Base-by-base conservation (phyloP, 2,888 invertebrate species). In the Psylliodes chrysocephalus region DNA sequence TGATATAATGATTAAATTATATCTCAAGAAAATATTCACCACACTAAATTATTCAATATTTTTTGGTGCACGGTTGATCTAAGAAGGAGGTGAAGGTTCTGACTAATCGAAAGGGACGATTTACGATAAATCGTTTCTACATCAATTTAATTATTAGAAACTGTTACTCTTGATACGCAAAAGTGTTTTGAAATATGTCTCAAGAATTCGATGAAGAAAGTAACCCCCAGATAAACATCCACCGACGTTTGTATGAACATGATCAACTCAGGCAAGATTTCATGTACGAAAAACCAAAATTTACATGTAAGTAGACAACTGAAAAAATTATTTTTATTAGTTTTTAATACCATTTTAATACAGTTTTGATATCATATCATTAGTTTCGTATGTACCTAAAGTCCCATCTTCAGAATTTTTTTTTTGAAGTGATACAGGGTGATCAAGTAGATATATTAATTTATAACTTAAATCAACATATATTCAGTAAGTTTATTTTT, bases 41-140 rank as follows among this genome's bases (percentile, higher is more conserved):
- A 5, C 14, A 4, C 14, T 44, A 19, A 46, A 19, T 46, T 22
- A 22, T 19, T 22, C 46, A 25, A 46, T 46, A 22, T 46, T n/a
- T n/a, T n/a, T 46, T 22, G 46, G 46, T 46, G 14, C 7, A 46
- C 46, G 46, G 46, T 46, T 46, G 22, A 22, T n/a, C 10, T 46
- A 46, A 46, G 46, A 46, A 22, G 12, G 46, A 46, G 46, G 46
- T 46, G 46, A 46, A 46, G 46, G 46, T 22, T 46, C 22, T 22
- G 7, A 46, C 5, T 46, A 10, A 46, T 22, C n/a, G 22, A 8
- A 44, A 44, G 44, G 44, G 44, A 44, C 22, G 8, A 12, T 46
- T 22, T 46, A 8, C 12, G 3, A 38, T 7, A 14, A 22, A 10
- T 46, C 10, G 14, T 46, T n/a, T 46, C n/a, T 19, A 3, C 22